These are phyloP conservation scores for Sminthurides bifidus DNA, from an alignment of 1,140 invertebrate genomes.

Conservation along the genomic window DNA sequence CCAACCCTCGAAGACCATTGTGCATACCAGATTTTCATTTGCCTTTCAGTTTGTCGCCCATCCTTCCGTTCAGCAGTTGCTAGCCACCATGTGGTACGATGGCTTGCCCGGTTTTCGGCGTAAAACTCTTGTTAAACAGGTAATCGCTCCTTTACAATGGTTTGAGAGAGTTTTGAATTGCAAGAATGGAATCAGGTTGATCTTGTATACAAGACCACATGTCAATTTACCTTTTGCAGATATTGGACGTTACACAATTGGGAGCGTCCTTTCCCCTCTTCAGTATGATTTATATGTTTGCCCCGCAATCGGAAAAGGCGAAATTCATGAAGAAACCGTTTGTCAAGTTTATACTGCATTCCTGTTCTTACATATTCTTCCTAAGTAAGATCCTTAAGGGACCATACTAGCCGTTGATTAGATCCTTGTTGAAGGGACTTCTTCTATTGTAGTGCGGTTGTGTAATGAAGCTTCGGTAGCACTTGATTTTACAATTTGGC, in stretches of 20 bases:
- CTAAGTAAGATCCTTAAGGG: constrained; percentile 65
- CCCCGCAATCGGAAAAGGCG: constrained; percentile 64
- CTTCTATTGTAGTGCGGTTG: no score
- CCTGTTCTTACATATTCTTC: constrained; percentile 77
- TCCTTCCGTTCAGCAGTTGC: constrained; percentile 79
- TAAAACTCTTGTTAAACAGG: constrained; percentile 58
- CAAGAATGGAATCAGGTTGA: no score
- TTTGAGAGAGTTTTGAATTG: no score
- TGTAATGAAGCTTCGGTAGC: no score
- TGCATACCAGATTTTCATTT: no score
- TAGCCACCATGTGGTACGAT: constrained; percentile 86
- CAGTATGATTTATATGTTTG: constrained; percentile 70
- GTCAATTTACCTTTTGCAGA: constrained; percentile 18
- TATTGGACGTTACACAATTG: constrained; percentile 63
- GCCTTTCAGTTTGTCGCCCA: constrained; percentile 77
- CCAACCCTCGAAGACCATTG: no score
- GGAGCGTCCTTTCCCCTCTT: constrained; percentile 76
- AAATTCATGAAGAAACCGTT: constrained; percentile 81
- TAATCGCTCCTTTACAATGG: constrained; percentile 12
- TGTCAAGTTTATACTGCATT: constrained; percentile 87
- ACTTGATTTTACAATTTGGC: no score
- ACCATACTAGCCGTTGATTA: no score
- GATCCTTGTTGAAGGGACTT: no score
- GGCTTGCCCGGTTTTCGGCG: constrained; percentile 75
- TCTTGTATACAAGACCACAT: no score